Percentiles rank a stretch among this genome's conserved stretches.
phyloP scores from a whole-genome alignment of 2,888 invertebrate genomes.

The Athripsodes cinereus region DNA sequence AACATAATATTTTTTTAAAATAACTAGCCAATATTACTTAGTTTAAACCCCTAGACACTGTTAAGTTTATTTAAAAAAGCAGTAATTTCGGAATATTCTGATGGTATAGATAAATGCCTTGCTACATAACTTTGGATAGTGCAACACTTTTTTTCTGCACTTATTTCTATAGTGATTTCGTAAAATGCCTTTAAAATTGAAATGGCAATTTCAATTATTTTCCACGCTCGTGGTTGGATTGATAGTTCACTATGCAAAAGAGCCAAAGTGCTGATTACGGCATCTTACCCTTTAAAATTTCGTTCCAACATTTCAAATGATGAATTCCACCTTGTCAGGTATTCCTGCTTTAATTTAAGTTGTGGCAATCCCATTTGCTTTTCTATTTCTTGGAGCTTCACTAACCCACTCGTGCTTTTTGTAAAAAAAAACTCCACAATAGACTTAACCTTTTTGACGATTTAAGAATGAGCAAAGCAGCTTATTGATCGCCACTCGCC shows the following conservation, averaged over 20 bases:
- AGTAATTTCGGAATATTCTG: not conserved
- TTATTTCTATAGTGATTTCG: not conserved
- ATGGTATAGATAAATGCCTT: not conserved
- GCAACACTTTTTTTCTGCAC: not conserved
- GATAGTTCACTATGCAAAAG: not conserved
- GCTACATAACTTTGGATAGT: not conserved
- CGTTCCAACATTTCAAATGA: not conserved
- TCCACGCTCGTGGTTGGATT: not conserved
- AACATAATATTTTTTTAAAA: too few species aligned
- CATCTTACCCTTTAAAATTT: not conserved
- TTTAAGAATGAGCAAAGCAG: too few species aligned
- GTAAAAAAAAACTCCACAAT: not conserved
- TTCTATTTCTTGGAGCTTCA: too few species aligned
- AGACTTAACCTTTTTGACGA: not conserved
- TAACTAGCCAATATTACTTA: too few species aligned
- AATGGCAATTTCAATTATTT: not conserved
- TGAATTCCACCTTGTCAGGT: not conserved
- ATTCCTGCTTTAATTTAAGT: not conserved
- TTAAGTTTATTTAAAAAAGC: not conserved
- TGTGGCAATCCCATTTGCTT: too few species aligned
- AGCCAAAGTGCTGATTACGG: not conserved
- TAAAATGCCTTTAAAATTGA: not conserved
- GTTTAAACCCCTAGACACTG: too few species aligned
- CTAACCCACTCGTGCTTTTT: not conserved
- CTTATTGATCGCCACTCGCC: too few species aligned